Evolutionary conservation across 2,888 invertebrate genomes (phyloP).

Genomic region (Drosophila mimica): DNA sequence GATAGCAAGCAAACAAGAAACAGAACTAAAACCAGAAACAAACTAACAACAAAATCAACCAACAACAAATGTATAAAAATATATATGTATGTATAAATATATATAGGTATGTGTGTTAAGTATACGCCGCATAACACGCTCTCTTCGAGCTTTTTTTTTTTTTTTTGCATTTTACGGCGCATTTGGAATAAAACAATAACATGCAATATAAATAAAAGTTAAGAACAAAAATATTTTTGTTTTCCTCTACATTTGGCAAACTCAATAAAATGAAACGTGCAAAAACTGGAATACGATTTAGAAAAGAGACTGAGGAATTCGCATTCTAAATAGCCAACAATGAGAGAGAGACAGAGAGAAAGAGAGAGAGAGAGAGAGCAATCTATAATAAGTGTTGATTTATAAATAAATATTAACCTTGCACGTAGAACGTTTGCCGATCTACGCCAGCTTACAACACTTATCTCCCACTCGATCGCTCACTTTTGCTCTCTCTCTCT

Average conservation of each 20-base stretch:
- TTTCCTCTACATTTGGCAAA: conserved; percentile 48
- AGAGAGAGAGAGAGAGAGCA: conserved; percentile 1
- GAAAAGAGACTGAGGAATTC: not conserved
- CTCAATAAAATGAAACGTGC: conserved; percentile 56
- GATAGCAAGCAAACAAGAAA: conserved; percentile 43
- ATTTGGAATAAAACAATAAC: conserved; percentile 50
- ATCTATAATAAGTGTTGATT: conserved; percentile 54
- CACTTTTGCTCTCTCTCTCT: conserved; percentile 2
- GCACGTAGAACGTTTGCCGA: conserved; percentile 21
- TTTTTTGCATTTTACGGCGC: conserved; percentile 55
- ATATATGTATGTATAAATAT: not conserved
- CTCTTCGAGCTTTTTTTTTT: not conserved
- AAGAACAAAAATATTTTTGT: conserved; percentile 40
- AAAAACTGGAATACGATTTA: conserved; percentile 53
- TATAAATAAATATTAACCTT: conserved; percentile 75
- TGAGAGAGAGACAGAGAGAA: not conserved
- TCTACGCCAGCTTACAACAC: conserved; percentile 1
- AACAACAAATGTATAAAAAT: conserved; percentile 8
- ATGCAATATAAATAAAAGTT: not conserved
- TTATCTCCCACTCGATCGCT: not conserved
- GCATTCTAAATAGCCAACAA: not conserved
- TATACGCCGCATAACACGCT: conserved; percentile 57
- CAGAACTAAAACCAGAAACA: conserved; percentile 8
- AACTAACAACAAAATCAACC: not conserved
- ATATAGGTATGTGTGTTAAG: conserved; percentile 52